These are phyloP conservation scores for Aethina tumida DNA, from an alignment of 1,140 invertebrate genomes.

Conservation along the genomic window DNA sequence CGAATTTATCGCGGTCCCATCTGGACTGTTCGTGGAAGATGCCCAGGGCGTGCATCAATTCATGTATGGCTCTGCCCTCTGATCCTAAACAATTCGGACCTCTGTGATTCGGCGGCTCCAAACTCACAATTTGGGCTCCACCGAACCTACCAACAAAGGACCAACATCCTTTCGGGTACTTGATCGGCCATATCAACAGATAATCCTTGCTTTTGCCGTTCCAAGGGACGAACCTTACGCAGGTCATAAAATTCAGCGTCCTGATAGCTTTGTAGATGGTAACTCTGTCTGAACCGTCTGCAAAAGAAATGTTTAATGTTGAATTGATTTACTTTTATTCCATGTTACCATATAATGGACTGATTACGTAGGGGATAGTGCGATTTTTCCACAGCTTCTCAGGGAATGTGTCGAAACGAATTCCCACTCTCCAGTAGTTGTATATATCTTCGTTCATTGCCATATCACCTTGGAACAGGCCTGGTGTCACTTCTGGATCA, in stretches of 20 bases:
- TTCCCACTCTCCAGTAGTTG: conserved; percentile 47
- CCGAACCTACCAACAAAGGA: conserved; percentile 54
- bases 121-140: conserved; percentile 53
- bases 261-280: conserved; percentile 49
- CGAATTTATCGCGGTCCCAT: conserved; percentile 49
- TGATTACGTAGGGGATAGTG: conserved; percentile 50
- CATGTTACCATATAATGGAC: conserved; percentile 47
- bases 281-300: conserved; percentile 45
- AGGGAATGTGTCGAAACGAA: conserved; percentile 55
- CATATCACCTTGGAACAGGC: conserved; percentile 59
- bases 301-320: conserved; percentile 17
- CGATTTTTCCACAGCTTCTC: conserved; percentile 50
- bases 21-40: conserved; percentile 57
- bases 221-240: conserved; percentile 52
- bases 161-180: conserved; percentile 58
- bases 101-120: conserved; percentile 48
- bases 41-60: conserved; percentile 55
- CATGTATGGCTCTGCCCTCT: conserved; percentile 54
- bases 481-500: conserved; percentile 57
- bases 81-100: conserved; percentile 49
- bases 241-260: conserved; percentile 51
- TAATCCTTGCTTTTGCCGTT: conserved; percentile 50
- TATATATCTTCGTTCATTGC: conserved; percentile 43
- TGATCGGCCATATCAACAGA: conserved; percentile 52
- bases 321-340: conserved; percentile 2